Evolutionary conservation across 2,797 vertebrate genomes (phyloP), one percentile per base, ranked within the genome.

Genomic region (Hypotaenidia philippensis): DNA sequence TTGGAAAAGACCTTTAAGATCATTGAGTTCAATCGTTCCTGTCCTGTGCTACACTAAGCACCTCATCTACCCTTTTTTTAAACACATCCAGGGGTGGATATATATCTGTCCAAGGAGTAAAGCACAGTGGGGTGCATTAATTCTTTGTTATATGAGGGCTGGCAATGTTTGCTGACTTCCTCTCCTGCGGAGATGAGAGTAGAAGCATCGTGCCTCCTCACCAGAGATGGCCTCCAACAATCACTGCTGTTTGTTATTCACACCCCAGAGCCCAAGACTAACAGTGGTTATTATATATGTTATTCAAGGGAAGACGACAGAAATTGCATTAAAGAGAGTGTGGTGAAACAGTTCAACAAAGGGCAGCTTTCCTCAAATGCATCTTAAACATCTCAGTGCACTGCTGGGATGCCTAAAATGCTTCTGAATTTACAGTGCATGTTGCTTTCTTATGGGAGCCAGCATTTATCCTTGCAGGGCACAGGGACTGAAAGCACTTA

Each of bases 141-240:
- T 50, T 69, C 61, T 50, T 38, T 53, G 9, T 63, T 82, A 90
- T 70, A 53, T 74, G 75, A 64, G 44, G 34, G 14, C 63, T 80
- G 60, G 18, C 66, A 66, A 64, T 47, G 63, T 60, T 74, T 90
- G 83, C 78, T 87, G 94, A 83, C 78, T 93, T 96, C 74, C 78
- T 79, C 21, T 83, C 47, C 49, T 16, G 34, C 3, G 15, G 81
- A 96, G 81, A 87, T 92, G 81, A 94, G 90, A 23, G 25, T 65
- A 63, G 52, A 87, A 94, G 56, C 25, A 52, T 5, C 0, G 2
- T 49, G 38, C 20, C 47, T 84, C 32, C n/a, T 63, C 63, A 65
- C 21, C 50, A 31, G 50, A 81, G 47, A 55, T 1, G 0, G 20
- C 44, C 47, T 63, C 56, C 0, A 2, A 36, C 74, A 47, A 11